These are phyloP conservation scores for Microcebus tavaratra DNA, from an alignment of 2,113 vertebrate species.

Conservation along the genomic window DNA sequence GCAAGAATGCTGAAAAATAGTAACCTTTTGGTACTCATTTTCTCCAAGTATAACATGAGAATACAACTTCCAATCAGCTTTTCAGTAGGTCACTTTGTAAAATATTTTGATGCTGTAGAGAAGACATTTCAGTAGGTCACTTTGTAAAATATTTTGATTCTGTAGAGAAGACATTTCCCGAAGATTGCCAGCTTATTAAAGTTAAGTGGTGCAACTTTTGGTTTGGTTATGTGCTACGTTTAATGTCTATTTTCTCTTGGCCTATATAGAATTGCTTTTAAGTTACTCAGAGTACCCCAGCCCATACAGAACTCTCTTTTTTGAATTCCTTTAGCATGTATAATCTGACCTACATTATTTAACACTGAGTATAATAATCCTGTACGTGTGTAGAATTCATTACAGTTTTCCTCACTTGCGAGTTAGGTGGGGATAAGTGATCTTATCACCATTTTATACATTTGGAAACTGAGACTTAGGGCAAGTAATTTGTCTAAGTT, in stretches of 20 bases:
- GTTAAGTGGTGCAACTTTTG: neutral
- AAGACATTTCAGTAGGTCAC: neutral
- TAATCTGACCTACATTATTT: neutral
- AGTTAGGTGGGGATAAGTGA: neutral
- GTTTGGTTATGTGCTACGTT: neutral
- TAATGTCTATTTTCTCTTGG: slow-evolving; percentile 19
- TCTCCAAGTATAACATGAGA: slow-evolving; percentile 26
- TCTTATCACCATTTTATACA: neutral
- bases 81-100: neutral
- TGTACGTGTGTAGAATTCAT: neutral
- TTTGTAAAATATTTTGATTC: neutral
- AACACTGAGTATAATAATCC: neutral
- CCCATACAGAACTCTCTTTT: neutral
- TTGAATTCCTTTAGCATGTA: neutral
- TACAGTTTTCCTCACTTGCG: neutral
- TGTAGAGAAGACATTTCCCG: neutral
- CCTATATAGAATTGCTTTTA: slow-evolving; percentile 27
- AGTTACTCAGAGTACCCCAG: neutral
- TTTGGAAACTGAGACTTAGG: neutral
- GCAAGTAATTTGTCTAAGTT: neutral
- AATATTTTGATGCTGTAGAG: neutral
- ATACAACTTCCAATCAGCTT: neutral
- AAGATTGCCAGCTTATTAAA: slow-evolving; percentile 14
- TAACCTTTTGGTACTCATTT: slow-evolving; percentile 22
- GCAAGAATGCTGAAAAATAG: neutral